A percentile compares a stretch with the other conserved stretches of the same genome.
These are phyloP conservation scores for Drosophila barbarae DNA, from an alignment of 2,888 invertebrate species.

Conservation along the genomic window DNA sequence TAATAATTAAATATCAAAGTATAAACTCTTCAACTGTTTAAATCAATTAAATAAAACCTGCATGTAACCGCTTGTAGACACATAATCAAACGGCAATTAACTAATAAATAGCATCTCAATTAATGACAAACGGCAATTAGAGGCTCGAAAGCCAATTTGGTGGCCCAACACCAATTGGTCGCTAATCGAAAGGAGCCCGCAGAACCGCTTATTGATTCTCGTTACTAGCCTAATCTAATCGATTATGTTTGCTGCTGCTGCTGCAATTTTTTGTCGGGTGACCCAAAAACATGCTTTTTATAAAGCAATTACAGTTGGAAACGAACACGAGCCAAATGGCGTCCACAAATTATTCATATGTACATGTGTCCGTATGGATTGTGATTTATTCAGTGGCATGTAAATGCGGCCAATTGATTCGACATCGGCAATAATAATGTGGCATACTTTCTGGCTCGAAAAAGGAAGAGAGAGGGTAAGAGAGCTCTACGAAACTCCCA, in stretches of 20 bases:
- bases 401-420: constrained; percentile 49
- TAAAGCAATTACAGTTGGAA: constrained; percentile 36
- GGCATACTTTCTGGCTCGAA: constrained; percentile 53
- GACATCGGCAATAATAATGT: constrained; percentile 36
- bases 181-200: constrained; percentile 2
- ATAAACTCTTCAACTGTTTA: not conserved
- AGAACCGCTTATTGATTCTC: constrained; percentile 42
- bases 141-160: constrained; percentile 1
- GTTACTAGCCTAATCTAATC: constrained; percentile 44
- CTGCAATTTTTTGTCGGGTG: constrained; percentile 23
- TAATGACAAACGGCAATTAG: constrained; percentile 21
- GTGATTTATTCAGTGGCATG: constrained; percentile 31
- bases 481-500: not conserved
- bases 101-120: constrained; percentile 19
- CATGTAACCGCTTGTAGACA: not conserved
- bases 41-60: not conserved
- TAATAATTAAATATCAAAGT: not conserved
- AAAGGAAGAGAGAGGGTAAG: not conserved
- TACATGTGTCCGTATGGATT: constrained; percentile 21
- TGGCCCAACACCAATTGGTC: not conserved
- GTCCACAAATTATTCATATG: constrained; percentile 29
- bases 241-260: constrained; percentile 27
- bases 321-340: not conserved
- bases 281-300: constrained; percentile 40
- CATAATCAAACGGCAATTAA: constrained; percentile 24